phyloP scores from a whole-genome alignment of 2,888 invertebrate genomes.

The Hyppa rectilinea region DNA sequence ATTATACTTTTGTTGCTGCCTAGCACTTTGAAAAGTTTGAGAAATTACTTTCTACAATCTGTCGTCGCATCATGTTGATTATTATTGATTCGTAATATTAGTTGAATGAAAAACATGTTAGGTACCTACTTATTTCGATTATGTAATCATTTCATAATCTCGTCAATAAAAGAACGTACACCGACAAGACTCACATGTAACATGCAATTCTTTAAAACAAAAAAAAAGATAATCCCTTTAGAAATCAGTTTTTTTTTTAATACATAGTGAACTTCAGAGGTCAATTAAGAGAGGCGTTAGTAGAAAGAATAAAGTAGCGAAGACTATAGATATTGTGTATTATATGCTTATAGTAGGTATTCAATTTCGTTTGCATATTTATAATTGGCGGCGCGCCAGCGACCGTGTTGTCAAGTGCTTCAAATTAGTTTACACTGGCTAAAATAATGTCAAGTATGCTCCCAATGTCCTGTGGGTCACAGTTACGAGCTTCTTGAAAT shows the following conservation, averaged over 20 bases:
- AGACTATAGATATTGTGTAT: slow-evolving; percentile 8
- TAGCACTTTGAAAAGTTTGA: background rate
- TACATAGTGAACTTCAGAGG: background rate
- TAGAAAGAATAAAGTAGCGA: slow-evolving; percentile 3
- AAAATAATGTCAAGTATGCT: slow-evolving; percentile 72
- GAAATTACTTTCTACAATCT: slow-evolving; percentile 1
- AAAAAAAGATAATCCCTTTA: background rate
- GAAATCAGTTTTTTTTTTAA: background rate
- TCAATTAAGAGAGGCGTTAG: background rate
- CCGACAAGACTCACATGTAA: background rate
- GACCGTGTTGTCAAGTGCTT: slow-evolving; percentile 74
- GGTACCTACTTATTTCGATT: background rate
- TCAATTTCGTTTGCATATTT: slow-evolving; percentile 71
- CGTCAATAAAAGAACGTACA: background rate
- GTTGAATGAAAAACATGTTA: slow-evolving; percentile 6
- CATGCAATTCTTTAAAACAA: slow-evolving; percentile 1
- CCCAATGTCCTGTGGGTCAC: slow-evolving; percentile 51
- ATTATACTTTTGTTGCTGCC: slow-evolving; percentile 6
- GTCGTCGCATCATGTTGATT: background rate
- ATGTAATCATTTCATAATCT: slow-evolving; percentile 14
- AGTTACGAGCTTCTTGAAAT: slow-evolving; percentile 42
- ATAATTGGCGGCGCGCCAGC: slow-evolving; percentile 81
- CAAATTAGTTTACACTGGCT: slow-evolving; percentile 76
- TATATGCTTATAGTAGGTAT: slow-evolving; percentile 60
- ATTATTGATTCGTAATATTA: background rate